Evolutionary conservation across 2,797 vertebrate genomes (phyloP), one percentile per base, ranked within the genome.

Genomic region (Gymnocypris eckloni): DNA sequence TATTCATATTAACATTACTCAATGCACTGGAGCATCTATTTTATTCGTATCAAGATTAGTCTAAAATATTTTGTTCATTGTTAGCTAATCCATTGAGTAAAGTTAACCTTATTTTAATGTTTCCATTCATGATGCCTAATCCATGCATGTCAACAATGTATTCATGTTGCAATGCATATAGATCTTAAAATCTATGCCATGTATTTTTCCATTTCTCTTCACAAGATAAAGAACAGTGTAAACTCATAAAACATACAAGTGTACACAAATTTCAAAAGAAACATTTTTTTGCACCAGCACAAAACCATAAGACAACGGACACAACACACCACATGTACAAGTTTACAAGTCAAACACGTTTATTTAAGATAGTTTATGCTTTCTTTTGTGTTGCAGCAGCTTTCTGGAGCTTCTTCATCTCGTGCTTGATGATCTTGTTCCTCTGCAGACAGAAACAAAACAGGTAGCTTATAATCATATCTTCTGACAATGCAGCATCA

Each of bases 361-460:
- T 77, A 77, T 77, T 77, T 22, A 22, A 39, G 50, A 37, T 5
- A 2, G 16, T 77, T 78, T 7, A 70, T 45, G 52, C 13, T 90
- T 59, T 64, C 81, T 85, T 75, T 41, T 2, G 3, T 95, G 7
- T 93, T 95, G 28, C 28, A 28, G 94, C 92, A 4, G 93, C 86
- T 92, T 94, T 99, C 91, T 97, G 96, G 83, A 99, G 96, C 93
- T 98, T 99, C 95, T 96, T 98, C 87, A 98, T 94, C 95, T 99
- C 98, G 6, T 97, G 96, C 92, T 97, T 98, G 95, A 99, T 99
- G 90, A 99, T 97, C 93, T 96, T 97, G 94, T 99, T 99, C 90
- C 98, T 98, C 98, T 99, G 96, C 83, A 92, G 89, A 91, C 73
- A 82, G 11, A 61, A 6, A 25, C 4, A 3, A 54, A 43, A 48